Evolutionary conservation across 2,888 invertebrate species (phyloP).

Genomic region (Conops quadrifasciatus): DNA sequence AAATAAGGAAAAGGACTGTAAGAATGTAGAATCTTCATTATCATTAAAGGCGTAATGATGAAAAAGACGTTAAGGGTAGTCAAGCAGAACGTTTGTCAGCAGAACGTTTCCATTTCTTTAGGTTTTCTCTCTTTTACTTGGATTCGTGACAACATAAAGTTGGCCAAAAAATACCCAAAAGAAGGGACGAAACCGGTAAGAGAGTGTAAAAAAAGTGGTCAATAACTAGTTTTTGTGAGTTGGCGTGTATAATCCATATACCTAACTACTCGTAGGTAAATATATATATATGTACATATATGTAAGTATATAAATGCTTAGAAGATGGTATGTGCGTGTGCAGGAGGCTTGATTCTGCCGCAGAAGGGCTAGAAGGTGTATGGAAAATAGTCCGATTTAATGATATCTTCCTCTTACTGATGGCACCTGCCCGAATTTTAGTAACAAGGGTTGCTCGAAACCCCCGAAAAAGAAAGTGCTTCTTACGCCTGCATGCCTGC

Average conservation of each 20-base stretch:
- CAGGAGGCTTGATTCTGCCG: neutral
- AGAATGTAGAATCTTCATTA: neutral
- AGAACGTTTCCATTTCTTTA: conserved; percentile 44
- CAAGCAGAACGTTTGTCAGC: conserved; percentile 49
- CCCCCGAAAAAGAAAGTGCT: too few relatives aligned
- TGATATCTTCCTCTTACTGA: too few relatives aligned
- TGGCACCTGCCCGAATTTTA: too few relatives aligned
- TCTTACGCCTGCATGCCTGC: too few relatives aligned
- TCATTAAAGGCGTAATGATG: neutral
- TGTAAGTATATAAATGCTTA: too few relatives aligned
- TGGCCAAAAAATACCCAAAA: conserved; percentile 24
- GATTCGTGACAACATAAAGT: neutral
- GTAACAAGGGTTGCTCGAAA: too few relatives aligned
- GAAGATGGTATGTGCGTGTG: neutral
- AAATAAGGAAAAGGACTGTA: conserved; percentile 10
- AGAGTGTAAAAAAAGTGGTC: too few relatives aligned
- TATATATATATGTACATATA: neutral
- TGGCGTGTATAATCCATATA: neutral
- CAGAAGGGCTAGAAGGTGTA: too few relatives aligned
- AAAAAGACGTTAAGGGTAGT: conserved; percentile 50
- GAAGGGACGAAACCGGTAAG: conserved; percentile 9
- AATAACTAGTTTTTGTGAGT: neutral
- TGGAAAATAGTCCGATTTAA: too few relatives aligned
- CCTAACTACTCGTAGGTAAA: neutral
- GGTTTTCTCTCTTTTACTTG: neutral